Conservation (phyloP, 2,113 vertebrate genomes). For the Otolemur garnettii region DNA sequence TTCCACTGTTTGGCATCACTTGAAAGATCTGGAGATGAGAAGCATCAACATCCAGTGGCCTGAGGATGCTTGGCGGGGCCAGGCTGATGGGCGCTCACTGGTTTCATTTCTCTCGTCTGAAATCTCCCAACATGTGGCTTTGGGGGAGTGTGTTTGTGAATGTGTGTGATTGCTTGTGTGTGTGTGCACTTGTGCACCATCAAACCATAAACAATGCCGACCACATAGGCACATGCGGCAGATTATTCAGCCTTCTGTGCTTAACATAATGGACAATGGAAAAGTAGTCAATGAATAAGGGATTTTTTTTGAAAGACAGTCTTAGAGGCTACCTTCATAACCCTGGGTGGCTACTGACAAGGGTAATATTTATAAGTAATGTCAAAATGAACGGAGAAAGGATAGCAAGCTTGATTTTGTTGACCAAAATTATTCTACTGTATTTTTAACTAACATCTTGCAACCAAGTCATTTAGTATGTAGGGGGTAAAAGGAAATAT, state of each 20-base stretch:
- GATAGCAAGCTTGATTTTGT: background rate
- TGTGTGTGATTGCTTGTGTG: too few relatives aligned
- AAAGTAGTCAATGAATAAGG: slow-evolving; percentile 24
- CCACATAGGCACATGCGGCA: background rate
- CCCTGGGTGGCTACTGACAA: background rate
- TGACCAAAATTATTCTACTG: background rate
- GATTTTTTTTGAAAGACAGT: slow-evolving; percentile 1
- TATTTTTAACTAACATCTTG: slow-evolving; percentile 48
- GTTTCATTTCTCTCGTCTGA: background rate
- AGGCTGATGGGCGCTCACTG: background rate
- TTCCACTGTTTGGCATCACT: background rate
- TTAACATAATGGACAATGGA: slow-evolving; percentile 47
- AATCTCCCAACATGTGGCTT: background rate
- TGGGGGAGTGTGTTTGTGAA: background rate
- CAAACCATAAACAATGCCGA: background rate
- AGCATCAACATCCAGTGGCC: background rate
- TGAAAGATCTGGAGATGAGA: slow-evolving; percentile 57
- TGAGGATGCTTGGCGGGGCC: background rate
- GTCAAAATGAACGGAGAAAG: background rate
- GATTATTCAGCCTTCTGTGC: background rate
- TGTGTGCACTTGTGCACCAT: accelerated
- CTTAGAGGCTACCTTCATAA: slow-evolving; percentile 38
- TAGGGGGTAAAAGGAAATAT: background rate
- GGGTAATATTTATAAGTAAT: background rate
- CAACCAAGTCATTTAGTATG: slow-evolving; percentile 31